Evolutionary conservation across 2,888 invertebrate species (phyloP), one percentile per base, ranked within the genome.

Genomic region (Apeira syringaria): DNA sequence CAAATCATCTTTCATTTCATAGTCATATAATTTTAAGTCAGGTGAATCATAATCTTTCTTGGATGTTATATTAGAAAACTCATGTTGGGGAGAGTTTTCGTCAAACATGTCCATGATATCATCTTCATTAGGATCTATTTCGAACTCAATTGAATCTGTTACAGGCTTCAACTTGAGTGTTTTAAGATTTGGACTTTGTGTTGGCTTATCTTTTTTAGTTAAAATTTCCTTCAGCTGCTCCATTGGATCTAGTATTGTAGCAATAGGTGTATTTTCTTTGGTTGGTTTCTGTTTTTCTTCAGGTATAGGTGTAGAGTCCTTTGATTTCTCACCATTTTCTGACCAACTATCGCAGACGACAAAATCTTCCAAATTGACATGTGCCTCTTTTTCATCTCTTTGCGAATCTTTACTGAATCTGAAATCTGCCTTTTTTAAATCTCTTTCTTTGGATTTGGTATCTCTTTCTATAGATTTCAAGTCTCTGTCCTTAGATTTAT

Each of bases 301-400:
- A 0, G 55, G 33, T 51, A 68, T 74, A 0, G 84, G 86, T 36
- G 82, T 85, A 0, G 63, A 54, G 22, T 56, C 65, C 20, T 57
- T 66, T 3, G 59, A 68, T 60, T 78, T 86, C 2, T 86, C 85
- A 6, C 88, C 89, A 30, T 80, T 85, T 15, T 89, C 89, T 8
- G 90, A 89, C 90, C 90, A 90, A 53, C 89, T 90, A 38, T 90
- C 90, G 46, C 90, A 90, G 7, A 90, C 74, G 26, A 90, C 65
- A 47, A 80, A 89, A 58, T 89, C 90, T 44, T 68, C 80, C 7
- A 89, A 67, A 59, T 84, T 74, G 0, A 86, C 78, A 34, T 84
- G 73, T 6, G 86, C 67, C 56, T 86, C 90, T 47, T 74, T 74
- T 3, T 30, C 40, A 18, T 58, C 55, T 39, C 61, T 68, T 2